Percentiles rank a stretch among this genome's conserved stretches.
Evolutionary conservation across 2,888 invertebrate species (phyloP).

Genomic region (Mimumesa dahlbomi): DNA sequence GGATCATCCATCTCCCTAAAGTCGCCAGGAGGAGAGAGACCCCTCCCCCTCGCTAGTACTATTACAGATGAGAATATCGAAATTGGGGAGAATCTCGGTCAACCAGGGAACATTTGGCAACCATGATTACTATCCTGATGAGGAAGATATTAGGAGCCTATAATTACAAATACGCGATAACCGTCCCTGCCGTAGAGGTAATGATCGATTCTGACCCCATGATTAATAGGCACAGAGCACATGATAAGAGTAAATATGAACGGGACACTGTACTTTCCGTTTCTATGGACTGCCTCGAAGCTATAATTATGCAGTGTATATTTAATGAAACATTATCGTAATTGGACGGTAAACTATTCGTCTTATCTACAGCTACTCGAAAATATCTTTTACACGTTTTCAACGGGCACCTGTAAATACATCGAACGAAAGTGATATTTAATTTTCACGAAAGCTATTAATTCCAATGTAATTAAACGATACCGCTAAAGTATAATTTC

Average conservation of each 20-base stretch:
- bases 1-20: constrained; percentile 16
- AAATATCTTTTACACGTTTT: no score
- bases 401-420: no score
- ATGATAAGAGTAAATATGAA: constrained; percentile 49
- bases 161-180: constrained; percentile 63
- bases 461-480: constrained; percentile 21
- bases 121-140: constrained; percentile 60
- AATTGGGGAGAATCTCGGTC: constrained; percentile 55
- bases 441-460: no score
- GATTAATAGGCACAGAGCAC: constrained; percentile 55
- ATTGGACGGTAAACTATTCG: constrained; percentile 11
- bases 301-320: constrained; percentile 39
- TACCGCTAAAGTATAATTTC: not conserved
- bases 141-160: constrained; percentile 64
- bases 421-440: no score
- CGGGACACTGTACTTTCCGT: constrained; percentile 36
- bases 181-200: constrained; percentile 47
- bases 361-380: not conserved
- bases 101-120: constrained; percentile 50
- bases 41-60: constrained; percentile 22
- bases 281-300: constrained; percentile 14
- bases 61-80: constrained; percentile 34
- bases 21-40: constrained; percentile 4
- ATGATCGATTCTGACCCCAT: constrained; percentile 49
- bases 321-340: constrained; percentile 35